Base-by-base conservation (phyloP, 2,797 vertebrate species). In the Esox lucius region DNA sequence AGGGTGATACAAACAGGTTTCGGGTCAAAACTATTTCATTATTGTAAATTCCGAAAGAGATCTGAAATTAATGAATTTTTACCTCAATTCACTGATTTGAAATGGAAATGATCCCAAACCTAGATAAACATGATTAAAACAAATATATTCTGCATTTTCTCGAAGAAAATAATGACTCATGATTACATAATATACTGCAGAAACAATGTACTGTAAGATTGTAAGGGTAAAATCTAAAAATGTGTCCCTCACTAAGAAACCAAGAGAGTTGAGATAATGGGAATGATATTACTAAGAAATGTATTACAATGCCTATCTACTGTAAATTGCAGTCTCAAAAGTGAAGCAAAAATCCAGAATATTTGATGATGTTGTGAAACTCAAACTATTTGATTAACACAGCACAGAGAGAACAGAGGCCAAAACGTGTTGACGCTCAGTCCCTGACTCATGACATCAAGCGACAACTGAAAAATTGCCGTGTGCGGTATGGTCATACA, bases 371-470 rank as follows among this genome's bases (percentile, higher is more conserved):
- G 33, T 49, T 16, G 12, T 42, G 35, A 84, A 81, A 91, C 89
- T 93, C 90, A 90, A 90, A 86, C 86, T 85, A 92, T 89, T 74
- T 69, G 86, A 93, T 90, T 61, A 90, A 93, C 92, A 95, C 93
- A 87, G 93, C 87, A 93, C 90, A 90, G 91, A 91, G 89, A 90
- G 88, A 89, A 93, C 90, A 84, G 82, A 84, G 89, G 89, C 87
- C 91, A 90, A 86, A 92, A 94, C 91, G 24, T 49, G 16, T 46
- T 48, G 26, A 46, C 42, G 42, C 46, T 93, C 83, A 78, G 82
- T 90, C 90, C 92, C 92, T 92, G 92, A 91, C 89, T 90, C 92
- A 91, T 92, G 92, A 91, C 89, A 87, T 93, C 88, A 61, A 24
- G 56, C 56, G 12, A 90, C 85, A 79, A 75, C 49, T 77, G 75